Conservation (phyloP, 2,797 vertebrate species). For the Hyperoplus lanceolatus region DNA sequence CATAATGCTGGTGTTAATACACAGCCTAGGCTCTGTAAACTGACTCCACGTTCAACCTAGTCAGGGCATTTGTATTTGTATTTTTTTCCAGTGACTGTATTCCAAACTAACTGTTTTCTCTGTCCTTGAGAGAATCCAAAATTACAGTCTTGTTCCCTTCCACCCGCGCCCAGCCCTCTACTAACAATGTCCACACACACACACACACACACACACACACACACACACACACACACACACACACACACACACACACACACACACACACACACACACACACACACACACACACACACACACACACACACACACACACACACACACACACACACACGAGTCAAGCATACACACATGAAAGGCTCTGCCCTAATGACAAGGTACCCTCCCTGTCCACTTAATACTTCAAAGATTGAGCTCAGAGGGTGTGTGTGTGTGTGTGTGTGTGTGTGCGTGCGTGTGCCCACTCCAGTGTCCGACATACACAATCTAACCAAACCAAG, state of each 20-base stretch:
- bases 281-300: constrained; percentile 22
- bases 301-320: constrained; percentile 26
- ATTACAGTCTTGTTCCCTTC: constrained; percentile 39
- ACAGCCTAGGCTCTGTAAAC: no score
- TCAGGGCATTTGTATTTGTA: not conserved
- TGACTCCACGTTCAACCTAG: no score
- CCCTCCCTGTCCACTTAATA: constrained; percentile 73
- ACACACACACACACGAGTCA: constrained; percentile 11
- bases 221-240: constrained; percentile 21
- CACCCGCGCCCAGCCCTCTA: constrained; percentile 45
- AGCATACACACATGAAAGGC: constrained; percentile 64
- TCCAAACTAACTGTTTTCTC: constrained; percentile 16
- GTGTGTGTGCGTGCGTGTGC: no score
- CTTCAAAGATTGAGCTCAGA: constrained; percentile 76
- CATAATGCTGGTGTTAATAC: no score
- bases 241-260: not conserved
- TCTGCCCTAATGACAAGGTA: constrained; percentile 80
- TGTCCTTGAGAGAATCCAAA: constrained; percentile 39
- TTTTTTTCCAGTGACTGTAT: not conserved
- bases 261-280: constrained; percentile 37
- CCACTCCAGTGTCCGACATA: no score
- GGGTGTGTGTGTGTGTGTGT: no score
- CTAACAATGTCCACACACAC: constrained; percentile 51
- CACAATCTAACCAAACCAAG: constrained; percentile 63
- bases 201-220: constrained; percentile 10